phyloP scores from a whole-genome alignment of 2,113 vertebrate species.

The Actinemys pallida region DNA sequence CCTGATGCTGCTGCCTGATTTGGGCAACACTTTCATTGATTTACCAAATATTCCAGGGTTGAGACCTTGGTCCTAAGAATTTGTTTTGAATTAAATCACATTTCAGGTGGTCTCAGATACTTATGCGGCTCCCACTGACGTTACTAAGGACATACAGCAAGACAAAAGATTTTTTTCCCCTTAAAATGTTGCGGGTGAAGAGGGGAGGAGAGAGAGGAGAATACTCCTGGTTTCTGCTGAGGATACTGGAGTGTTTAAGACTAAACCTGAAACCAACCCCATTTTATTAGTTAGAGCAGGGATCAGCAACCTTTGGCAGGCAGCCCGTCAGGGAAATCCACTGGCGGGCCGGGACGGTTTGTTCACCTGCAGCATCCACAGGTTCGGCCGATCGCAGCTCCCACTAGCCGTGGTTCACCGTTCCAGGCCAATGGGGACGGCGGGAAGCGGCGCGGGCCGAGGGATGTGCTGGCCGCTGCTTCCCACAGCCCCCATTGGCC shows the following conservation, averaged over 20 bases:
- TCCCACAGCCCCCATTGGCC: no score
- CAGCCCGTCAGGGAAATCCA: no score
- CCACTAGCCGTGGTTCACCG: no score
- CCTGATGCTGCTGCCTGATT: neutral
- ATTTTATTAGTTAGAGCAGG: neutral
- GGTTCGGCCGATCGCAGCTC: no score
- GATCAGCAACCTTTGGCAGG: no score
- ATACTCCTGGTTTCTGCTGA: neutral
- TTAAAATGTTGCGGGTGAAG: neutral
- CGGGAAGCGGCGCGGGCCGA: no score
- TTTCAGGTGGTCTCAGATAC: neutral
- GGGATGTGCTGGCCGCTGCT: no score
- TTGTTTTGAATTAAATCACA: neutral
- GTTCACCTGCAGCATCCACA: no score
- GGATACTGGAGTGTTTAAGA: no score
- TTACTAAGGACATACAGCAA: neutral
- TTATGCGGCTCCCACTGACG: neutral
- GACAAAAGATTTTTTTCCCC: neutral
- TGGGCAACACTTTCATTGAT: neutral
- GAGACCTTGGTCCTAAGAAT: neutral
- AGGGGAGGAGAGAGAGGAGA: neutral
- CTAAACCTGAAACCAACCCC: no score
- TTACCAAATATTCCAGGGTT: neutral
- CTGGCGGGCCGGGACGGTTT: no score
- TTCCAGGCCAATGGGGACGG: no score